These are phyloP conservation scores for Ceyx erithaca DNA, from an alignment of 2,797 vertebrate species.

Conservation along the genomic window DNA sequence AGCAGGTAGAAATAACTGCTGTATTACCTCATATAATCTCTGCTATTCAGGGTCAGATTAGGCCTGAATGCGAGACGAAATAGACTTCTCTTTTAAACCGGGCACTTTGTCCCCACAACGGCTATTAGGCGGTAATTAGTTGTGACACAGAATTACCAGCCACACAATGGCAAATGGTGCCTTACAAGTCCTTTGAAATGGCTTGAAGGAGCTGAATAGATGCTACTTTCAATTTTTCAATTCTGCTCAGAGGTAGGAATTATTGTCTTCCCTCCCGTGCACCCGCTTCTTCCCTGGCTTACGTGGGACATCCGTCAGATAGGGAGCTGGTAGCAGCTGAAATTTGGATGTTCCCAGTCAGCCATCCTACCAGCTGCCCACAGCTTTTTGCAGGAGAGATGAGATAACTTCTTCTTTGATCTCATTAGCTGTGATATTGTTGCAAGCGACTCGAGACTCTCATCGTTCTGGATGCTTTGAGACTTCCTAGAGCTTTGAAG, in stretches of 20 bases:
- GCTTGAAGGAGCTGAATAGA: constrained; percentile 91
- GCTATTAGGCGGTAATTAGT: constrained; percentile 95
- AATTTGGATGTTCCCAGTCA: not conserved
- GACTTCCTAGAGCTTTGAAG: not conserved
- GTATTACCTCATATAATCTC: constrained; percentile 78
- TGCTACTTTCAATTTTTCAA: constrained; percentile 39
- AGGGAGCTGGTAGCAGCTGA: not conserved
- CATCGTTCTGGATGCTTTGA: not conserved
- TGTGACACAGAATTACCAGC: constrained; percentile 91
- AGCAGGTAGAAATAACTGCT: constrained; percentile 81
- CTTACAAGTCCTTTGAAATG: constrained; percentile 89
- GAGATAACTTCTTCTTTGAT: not conserved
- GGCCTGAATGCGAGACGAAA: constrained; percentile 72
- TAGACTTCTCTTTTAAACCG: constrained; percentile 73
- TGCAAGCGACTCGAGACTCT: not conserved
- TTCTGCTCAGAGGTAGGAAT: constrained; percentile 4
- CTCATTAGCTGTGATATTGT: not conserved
- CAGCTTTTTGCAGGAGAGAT: not conserved
- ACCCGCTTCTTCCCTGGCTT: not conserved
- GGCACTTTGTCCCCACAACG: constrained; percentile 85
- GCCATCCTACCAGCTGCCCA: not conserved
- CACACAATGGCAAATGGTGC: constrained; percentile 85
- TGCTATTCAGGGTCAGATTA: constrained; percentile 77
- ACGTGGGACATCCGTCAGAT: not conserved
- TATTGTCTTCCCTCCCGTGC: not conserved